phyloP scores from a whole-genome alignment of 2,113 vertebrate species.

The Spheniscus mendiculus region DNA sequence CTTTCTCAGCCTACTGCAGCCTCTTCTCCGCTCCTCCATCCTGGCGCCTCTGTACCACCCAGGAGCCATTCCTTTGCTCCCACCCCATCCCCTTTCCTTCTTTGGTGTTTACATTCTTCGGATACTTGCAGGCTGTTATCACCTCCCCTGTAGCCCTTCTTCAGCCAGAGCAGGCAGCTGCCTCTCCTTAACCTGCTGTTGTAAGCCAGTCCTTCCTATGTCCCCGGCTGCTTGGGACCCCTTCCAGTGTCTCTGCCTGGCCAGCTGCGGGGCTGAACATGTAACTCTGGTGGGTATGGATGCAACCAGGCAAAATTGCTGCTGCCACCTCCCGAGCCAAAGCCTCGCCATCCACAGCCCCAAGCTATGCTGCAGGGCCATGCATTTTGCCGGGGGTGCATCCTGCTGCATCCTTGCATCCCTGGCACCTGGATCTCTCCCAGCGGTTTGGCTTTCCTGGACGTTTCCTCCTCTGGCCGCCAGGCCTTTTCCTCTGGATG shows the following conservation, averaged over 20 bases:
- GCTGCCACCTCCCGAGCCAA: neutral
- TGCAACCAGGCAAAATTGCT: neutral
- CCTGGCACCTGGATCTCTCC: constrained; percentile 22
- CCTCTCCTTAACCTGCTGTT: constrained; percentile 20
- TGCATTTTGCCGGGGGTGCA: neutral
- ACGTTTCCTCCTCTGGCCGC: neutral
- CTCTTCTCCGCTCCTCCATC: neutral
- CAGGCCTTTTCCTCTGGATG: neutral
- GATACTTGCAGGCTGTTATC: constrained; percentile 68
- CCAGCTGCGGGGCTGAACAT: neutral
- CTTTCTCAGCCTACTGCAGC: neutral
- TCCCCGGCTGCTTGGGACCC: neutral
- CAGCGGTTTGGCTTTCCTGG: neutral
- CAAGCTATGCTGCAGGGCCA: fast-evolving
- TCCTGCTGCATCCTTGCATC: constrained; percentile 9
- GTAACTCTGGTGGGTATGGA: neutral
- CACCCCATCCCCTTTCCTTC: constrained; percentile 52
- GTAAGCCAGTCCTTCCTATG: neutral
- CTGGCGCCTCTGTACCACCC: neutral
- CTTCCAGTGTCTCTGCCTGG: neutral
- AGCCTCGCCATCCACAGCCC: neutral
- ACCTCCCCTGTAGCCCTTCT: constrained; percentile 7
- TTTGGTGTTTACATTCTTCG: constrained; percentile 72
- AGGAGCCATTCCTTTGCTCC: constrained; percentile 25
- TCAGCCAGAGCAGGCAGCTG: constrained; percentile 13